Evolutionary conservation across 2,797 vertebrate genomes (phyloP), one percentile per base, ranked within the genome.

Genomic region (Microhierax caerulescens): DNA sequence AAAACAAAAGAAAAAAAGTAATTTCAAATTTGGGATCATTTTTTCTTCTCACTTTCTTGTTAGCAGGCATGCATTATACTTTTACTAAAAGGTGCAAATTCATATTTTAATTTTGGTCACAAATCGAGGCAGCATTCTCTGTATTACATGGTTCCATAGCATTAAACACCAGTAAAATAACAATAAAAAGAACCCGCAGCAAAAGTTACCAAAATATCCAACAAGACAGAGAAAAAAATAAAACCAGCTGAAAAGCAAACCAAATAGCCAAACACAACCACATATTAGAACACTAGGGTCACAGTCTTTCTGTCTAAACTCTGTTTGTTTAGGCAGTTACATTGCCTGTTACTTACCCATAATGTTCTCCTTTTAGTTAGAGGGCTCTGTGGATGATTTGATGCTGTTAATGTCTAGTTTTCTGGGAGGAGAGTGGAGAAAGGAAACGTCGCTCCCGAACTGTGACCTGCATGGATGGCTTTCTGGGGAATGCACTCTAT

Each of bases 281-380:
- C 47, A n/a, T 18, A 12, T 75, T 64, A 68, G 53, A 87, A 78
- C 2, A 11, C 6, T 50, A 59, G 54, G 54, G 70, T 80, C 32
- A 57, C 53, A 59, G 77, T 43, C 68, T 61, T 88, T 64, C 74
- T 79, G n/a, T 59, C 67, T 91, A 77, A 89, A 85, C 30, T 91
- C 82, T 96, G 92, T 95, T 95, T 97, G 82, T 90, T 97, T 91
- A 93, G 68, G 60, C 88, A 96, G 89, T 93, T 96, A 91, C 50
- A 72, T 27, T 39, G 92, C 53, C 57, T 88, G 68, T 85, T 97
- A 94, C 90, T 95, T 88, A 94, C 68, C 86, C 81, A 34, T 96
- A 91, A 96, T 97, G 53, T 95, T 85, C 56, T 91, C 81, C 84
- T 95, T 95, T 96, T 87, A 97, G 90, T 77, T 65, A 80, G 84